Base-by-base conservation (phyloP, 2,888 invertebrate species). In the Beris chalybata region DNA sequence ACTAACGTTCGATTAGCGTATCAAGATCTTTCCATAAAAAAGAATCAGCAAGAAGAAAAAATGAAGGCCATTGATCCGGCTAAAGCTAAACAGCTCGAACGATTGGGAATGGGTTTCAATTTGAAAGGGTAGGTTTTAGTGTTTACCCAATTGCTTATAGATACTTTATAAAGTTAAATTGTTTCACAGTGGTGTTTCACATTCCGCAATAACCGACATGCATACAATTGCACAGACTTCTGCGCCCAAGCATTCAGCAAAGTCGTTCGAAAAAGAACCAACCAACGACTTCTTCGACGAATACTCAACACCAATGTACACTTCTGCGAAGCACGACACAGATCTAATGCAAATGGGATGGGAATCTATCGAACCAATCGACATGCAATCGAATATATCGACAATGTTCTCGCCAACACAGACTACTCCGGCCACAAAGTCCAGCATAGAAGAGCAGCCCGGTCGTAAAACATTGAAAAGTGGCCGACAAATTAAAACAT, bases 161-260 rank as follows among this genome's bases (percentile, higher is more conserved):
- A 32, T 44, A 70, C 56, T 56, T 67, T 70, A n/a, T 48, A 58
- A 67, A 61, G 61, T 13, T 47, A 9, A 48, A 66, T 63, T 32
- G 76, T 22, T 75, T 72, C 78, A 59, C 72, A 87, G 87, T 54
- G 89, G 87, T 59, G 85, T 90, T 11, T 91, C 90, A 70, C 95
- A 95, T 83, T 95, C 95, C 11, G 95, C 94, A 11, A 78, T 93
- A 64, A 89, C 88, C 66, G 96, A 95, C 79, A 97, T 97, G 95
- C 88, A 91, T 76, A 86, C 86, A 29, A 94, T 98, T 75, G 90
- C 93, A 77, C 97, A 97, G 82, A 91, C 95, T 77, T 86, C 84
- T 73, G 80, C 85, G 7, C 80, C 82, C 32, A 74, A 78, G 58
- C 75, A 79, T 7, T 78, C 81, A 29, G 74, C 77, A 13, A 80